Evolutionary conservation across 2,113 vertebrate genomes (phyloP).

Genomic region (Cyprinus carpio): DNA sequence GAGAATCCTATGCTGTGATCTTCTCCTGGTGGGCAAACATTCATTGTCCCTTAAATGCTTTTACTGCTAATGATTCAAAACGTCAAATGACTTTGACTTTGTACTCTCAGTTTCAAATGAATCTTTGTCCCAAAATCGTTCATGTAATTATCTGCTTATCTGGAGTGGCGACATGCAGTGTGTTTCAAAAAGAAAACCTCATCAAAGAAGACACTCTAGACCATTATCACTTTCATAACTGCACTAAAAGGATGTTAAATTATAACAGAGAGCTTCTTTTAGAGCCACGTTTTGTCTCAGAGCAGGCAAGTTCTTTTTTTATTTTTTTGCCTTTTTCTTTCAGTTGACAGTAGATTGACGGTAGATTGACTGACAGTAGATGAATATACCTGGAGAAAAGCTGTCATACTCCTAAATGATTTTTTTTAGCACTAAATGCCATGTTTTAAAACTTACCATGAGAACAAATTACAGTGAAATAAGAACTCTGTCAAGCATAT

Average conservation of each 20-base stretch:
- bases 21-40: background rate
- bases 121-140: conserved; percentile 8
- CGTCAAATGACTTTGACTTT: background rate
- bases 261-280: conserved; percentile 24
- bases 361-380: background rate
- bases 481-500: background rate
- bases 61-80: conserved; percentile 13
- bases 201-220: conserved; percentile 23
- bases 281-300: background rate
- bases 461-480: conserved; percentile 6
- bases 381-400: background rate
- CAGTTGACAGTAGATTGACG: background rate
- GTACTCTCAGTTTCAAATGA: conserved; percentile 1
- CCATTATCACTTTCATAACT: conserved; percentile 60
- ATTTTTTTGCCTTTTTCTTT: background rate
- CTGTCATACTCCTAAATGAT: background rate
- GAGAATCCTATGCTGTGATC: background rate
- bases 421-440: background rate
- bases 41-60: conserved; percentile 4
- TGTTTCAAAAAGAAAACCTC: background rate
- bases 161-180: conserved; percentile 21
- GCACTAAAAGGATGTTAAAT: conserved; percentile 51
- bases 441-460: conserved; percentile 14
- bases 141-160: conserved; percentile 35
- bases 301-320: background rate